Evolutionary conservation across 2,888 invertebrate genomes (phyloP), one percentile per base, ranked within the genome.

Genomic region (Zhuqinia jingwanae): DNA sequence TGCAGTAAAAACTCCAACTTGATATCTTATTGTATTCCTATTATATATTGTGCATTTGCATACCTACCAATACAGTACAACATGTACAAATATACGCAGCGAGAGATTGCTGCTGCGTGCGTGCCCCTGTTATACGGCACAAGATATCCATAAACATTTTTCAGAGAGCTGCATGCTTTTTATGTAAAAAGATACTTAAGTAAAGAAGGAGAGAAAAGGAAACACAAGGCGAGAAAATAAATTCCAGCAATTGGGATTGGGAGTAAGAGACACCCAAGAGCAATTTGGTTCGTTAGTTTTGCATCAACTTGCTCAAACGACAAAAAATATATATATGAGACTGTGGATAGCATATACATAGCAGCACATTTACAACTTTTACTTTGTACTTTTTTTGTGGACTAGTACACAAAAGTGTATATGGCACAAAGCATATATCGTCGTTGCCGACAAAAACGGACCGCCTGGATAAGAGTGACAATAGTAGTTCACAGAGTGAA

Each of bases 281-380:
- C 73, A 73, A 73, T 73, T 73, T 50, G 47, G 73, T 50, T 73
- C 73, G 73, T 73, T 73, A 50, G 75, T 75, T 75, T 53, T 75
- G 75, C 75, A 27, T 75, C 75, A 75, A 75, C 75, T 75, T 75
- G 20, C 53, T 68, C 36, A 65, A 45, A 50, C 25, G 17, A 53
- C 17, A 73, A 47, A 47, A 36, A 73, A n/a, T n/a, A n/a, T n/a
- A n/a, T n/a, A n/a, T n/a, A 73, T 45, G 42, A 20, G n/a, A 75
- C 53, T 75, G 50, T 30, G 30, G 27, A 6, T 8, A 68, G 36
- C 36, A 36, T n/a, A n/a, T n/a, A 8, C 36, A 36, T 10, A 22
- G 42, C 11, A 75, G n/a, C 50, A 5, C 56, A 53, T 75, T 68
- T 75, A 75, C 53, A 53, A 75, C 50, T 75, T 75, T 53, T 25